Percentiles rank a stretch among this genome's conserved stretches.
Evolutionary conservation across 2,113 vertebrate genomes (phyloP).

Genomic region (Psettodes erumei): DNA sequence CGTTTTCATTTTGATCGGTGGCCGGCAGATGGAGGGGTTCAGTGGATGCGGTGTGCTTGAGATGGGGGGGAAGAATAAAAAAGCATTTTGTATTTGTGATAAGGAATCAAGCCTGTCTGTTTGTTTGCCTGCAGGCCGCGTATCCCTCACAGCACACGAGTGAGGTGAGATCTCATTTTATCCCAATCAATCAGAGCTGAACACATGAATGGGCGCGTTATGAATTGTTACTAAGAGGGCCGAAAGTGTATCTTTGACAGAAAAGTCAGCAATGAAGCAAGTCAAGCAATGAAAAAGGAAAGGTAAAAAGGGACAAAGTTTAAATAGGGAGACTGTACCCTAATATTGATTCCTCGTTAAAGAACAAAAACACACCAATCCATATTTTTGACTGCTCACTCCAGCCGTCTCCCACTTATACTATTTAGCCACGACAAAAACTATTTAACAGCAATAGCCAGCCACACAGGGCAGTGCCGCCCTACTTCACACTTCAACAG

Average conservation of each 20-base stretch:
- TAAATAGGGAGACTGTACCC: neutral
- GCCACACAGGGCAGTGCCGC: constrained; percentile 4
- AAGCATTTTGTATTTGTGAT: constrained; percentile 36
- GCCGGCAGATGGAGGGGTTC: constrained; percentile 34
- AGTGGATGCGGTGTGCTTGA: neutral
- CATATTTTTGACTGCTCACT: neutral
- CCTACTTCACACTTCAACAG: constrained; percentile 21
- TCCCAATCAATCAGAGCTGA: constrained; percentile 46
- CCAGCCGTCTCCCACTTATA: neutral
- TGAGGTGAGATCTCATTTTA: constrained; percentile 31
- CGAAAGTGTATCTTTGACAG: neutral
- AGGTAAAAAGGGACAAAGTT: too few relatives aligned
- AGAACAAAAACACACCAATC: constrained; percentile 27
- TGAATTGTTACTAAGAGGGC: constrained; percentile 9
- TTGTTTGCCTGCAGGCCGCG: constrained; percentile 39
- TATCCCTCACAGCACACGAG: constrained; percentile 10
- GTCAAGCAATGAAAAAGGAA: neutral
- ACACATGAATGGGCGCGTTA: constrained; percentile 21
- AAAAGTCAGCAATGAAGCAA: too few relatives aligned
- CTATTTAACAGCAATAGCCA: neutral
- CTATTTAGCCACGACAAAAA: constrained; percentile 8
- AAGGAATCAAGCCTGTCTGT: constrained; percentile 27
- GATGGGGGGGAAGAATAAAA: neutral
- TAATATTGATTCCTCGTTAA: constrained; percentile 23
- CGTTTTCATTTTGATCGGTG: constrained; percentile 57